Evolutionary conservation across 2,797 vertebrate species (phyloP).

Genomic region (Coccyzus lansbergi): DNA sequence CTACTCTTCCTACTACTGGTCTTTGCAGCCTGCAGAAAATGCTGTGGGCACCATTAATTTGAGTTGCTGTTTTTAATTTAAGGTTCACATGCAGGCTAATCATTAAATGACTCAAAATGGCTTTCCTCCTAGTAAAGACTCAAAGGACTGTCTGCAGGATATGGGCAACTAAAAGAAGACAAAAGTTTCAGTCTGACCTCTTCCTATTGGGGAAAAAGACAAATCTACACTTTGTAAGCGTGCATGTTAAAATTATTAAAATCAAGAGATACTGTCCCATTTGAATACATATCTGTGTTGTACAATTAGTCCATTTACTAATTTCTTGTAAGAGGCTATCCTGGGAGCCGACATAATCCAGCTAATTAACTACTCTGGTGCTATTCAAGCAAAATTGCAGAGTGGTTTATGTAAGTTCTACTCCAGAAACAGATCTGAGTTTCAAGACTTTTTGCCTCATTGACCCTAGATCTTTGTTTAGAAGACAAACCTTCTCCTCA

Average conservation of each 20-base stretch:
- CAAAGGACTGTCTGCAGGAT: neutral
- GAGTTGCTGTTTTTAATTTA: slow-evolving; percentile 54
- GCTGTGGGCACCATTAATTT: slow-evolving; percentile 23
- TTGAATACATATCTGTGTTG: neutral
- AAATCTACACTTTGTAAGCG: neutral
- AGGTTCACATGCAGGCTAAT: slow-evolving; percentile 42
- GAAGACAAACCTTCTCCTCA: neutral
- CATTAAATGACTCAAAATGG: slow-evolving; percentile 7
- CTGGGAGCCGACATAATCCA: neutral
- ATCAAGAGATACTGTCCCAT: neutral
- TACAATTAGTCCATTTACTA: neutral
- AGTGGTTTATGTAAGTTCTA: neutral
- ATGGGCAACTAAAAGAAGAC: neutral
- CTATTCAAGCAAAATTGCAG: neutral
- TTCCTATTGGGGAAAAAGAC: neutral
- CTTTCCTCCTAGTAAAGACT: slow-evolving; percentile 4
- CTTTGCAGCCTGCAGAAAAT: slow-evolving; percentile 20
- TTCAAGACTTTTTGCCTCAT: neutral
- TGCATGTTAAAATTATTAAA: neutral
- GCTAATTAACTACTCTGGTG: neutral
- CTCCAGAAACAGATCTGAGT: neutral
- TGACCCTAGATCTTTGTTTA: neutral
- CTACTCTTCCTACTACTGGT: neutral
- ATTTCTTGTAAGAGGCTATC: neutral
- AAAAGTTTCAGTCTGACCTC: neutral